Conservation (phyloP, 2,113 vertebrate species). For the Sorex araneus region DNA sequence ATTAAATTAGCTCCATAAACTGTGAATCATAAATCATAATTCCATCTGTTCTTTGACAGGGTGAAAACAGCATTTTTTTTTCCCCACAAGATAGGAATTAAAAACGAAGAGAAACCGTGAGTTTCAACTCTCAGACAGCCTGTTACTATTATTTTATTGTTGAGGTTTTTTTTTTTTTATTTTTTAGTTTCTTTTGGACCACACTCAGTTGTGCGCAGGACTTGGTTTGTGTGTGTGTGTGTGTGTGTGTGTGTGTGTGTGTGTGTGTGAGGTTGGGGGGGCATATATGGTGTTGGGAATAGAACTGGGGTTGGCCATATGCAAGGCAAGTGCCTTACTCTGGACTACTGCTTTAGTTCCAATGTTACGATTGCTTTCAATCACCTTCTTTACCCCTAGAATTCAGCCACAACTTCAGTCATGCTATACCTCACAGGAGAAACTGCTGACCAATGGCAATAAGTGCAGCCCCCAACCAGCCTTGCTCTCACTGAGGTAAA, state of each 20-base stretch:
- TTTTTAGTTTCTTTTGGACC: no score
- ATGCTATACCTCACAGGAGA: not conserved
- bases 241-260: no score
- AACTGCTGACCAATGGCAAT: not conserved
- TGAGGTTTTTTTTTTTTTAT: no score
- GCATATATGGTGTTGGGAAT: no score
- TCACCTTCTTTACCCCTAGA: not conserved
- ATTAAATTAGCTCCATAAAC: slow-evolving; percentile 71
- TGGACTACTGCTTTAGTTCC: no score
- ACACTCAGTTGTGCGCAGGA: no score
- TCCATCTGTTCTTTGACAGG: slow-evolving; percentile 74
- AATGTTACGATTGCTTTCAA: slow-evolving; percentile 11
- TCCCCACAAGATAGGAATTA: slow-evolving; percentile 46
- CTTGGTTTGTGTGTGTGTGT: no score
- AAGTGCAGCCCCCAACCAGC: not conserved
- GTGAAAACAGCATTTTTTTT: slow-evolving; percentile 67
- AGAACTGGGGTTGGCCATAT: no score
- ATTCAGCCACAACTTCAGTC: not conserved
- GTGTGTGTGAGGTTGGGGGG: no score
- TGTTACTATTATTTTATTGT: slow-evolving; percentile 2
- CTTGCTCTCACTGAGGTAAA: not conserved
- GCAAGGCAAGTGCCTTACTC: no score
- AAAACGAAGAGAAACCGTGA: slow-evolving; percentile 58
- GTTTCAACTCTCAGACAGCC: slow-evolving; percentile 1
- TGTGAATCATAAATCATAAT: slow-evolving; percentile 74